Evolutionary conservation across 2,888 invertebrate species (phyloP).

Genomic region (Ephialtes manifestator): DNA sequence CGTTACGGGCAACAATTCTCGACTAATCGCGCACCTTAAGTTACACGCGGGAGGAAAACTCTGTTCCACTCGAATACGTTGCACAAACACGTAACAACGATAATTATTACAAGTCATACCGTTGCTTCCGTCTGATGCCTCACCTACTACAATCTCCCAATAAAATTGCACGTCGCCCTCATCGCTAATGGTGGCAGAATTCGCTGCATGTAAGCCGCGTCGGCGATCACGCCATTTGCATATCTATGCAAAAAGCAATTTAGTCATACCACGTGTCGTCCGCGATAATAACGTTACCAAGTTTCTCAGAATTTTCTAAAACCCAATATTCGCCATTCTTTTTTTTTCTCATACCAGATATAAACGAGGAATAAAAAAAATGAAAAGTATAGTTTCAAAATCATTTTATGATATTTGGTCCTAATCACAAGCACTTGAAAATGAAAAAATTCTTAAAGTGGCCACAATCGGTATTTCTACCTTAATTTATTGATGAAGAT

Average conservation of each 20-base stretch:
- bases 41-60: not conserved
- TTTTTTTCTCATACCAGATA: not conserved
- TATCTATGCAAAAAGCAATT: slow-evolving; percentile 50
- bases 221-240: slow-evolving; percentile 28
- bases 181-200: not conserved
- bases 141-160: slow-evolving; percentile 13
- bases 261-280: not conserved
- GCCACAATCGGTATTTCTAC: no score
- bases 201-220: not conserved
- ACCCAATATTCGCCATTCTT: not conserved
- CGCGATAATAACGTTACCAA: slow-evolving; percentile 17
- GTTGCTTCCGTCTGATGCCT: not conserved
- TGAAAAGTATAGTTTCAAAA: no score
- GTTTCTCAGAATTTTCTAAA: not conserved
- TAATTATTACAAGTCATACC: slow-evolving; percentile 1
- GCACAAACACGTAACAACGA: slow-evolving; percentile 15
- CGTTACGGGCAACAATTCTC: slow-evolving; percentile 10
- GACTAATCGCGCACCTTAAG: slow-evolving; percentile 8
- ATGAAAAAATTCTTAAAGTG: no score
- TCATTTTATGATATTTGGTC: no score
- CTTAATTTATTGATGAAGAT: no score
- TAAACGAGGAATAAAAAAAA: not conserved
- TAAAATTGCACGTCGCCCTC: slow-evolving; percentile 2
- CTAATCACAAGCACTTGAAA: no score
- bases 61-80: not conserved